Evolutionary conservation across 2,888 invertebrate species (phyloP).

Genomic region (Acronicta leporina): DNA sequence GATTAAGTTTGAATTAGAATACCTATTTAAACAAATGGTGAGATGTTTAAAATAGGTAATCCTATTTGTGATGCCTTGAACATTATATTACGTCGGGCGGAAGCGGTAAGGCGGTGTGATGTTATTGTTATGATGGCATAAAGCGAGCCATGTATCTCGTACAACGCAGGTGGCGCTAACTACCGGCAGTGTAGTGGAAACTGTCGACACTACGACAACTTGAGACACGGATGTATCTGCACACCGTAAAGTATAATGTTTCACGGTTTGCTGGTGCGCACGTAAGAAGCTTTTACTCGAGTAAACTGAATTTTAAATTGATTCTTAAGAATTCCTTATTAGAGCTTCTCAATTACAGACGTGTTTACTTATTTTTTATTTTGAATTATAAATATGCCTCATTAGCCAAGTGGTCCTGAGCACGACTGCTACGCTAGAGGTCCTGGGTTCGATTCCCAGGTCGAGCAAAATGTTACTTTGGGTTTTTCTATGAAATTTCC

Average conservation of each 20-base stretch:
- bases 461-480: too few relatives aligned
- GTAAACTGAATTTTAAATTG: slow-evolving; percentile 54
- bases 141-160: slow-evolving; percentile 66
- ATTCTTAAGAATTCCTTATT: slow-evolving; percentile 12
- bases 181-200: slow-evolving; percentile 66
- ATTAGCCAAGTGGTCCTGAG: too few relatives aligned
- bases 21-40: slow-evolving; percentile 50
- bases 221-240: slow-evolving; percentile 57
- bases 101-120: slow-evolving; percentile 62
- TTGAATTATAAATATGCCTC: too few relatives aligned
- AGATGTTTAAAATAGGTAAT: slow-evolving; percentile 59
- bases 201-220: slow-evolving; percentile 56
- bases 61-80: slow-evolving; percentile 56
- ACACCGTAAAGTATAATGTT: slow-evolving; percentile 65
- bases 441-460: too few relatives aligned
- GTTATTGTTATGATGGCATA: slow-evolving; percentile 74
- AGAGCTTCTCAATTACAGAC: too few relatives aligned
- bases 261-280: slow-evolving; percentile 62
- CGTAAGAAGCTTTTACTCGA: slow-evolving; percentile 58
- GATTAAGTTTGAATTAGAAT: slow-evolving; percentile 43
- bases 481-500: too few relatives aligned
- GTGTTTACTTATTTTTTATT: too few relatives aligned
- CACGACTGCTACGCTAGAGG: neutral
- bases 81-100: slow-evolving; percentile 56
- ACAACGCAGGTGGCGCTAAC: slow-evolving; percentile 74